Base-by-base conservation (phyloP, 2,113 vertebrate species). In the Alouatta palliata region DNA sequence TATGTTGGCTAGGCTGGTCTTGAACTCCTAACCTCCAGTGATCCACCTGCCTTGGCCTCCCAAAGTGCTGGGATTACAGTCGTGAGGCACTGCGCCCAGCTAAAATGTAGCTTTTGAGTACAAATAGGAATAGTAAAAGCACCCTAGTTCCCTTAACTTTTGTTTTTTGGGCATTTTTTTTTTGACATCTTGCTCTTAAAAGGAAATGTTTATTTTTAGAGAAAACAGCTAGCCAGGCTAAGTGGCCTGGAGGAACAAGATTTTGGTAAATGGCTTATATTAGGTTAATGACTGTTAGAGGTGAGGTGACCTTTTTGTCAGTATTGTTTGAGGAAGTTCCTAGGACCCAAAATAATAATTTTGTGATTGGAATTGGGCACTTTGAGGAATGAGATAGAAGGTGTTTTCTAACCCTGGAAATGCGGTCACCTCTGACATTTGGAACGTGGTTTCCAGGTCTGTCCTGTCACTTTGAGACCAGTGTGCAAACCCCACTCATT, bases 201-300 rank as follows among this genome's bases (percentile, higher is more conserved):
- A 47, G 79, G 61, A 66, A 80, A 80, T 85, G 37, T 73, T 86
- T 91, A 30, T 56, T 87, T 87, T 81, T 68, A 75, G 81, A 61
- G 30, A 96, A 88, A 87, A 87, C 43, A 52, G 25, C 12, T 90
- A 91, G 35, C 37, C 21, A 83, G 19, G 54, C 30, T 56, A 89
- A 20, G 71, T 73, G 76, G 64, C 27, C 16, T 52, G 23, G 91
- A 86, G 25, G 54, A 93, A 49, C 7, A 68, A n/a, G 23, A 88
- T 94, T 10, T 88, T 92, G 88, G 61, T 95, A 81, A 79, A 70
- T 77, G 54, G 43, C 49, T 85, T 40, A 81, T 17, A 35, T 84
- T 91, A 80, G 68, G n/a, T 95, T 95, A 87, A 66, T 90, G 79
- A 90, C 45, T 83, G 66, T 89, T 54, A 76, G 64, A 87, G 23